Evolutionary conservation across 2,797 vertebrate species (phyloP).

Genomic region (Sandelia bainsii): DNA sequence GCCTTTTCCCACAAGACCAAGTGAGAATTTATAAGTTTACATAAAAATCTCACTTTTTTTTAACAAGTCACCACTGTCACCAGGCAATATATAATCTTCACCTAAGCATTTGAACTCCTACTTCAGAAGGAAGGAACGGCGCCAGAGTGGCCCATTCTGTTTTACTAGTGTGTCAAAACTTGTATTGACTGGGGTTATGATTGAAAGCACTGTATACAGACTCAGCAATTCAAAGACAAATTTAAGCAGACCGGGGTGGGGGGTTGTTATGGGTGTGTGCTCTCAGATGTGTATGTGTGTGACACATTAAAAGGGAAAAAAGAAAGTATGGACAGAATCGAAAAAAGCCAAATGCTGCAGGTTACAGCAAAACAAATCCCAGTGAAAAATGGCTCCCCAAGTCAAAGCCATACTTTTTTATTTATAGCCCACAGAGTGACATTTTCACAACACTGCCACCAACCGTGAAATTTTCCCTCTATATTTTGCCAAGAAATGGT

Average conservation of each 20-base stretch:
- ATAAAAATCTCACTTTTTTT: slow-evolving; percentile 58
- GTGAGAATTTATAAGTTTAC: slow-evolving; percentile 68
- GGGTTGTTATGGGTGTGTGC: slow-evolving; percentile 16
- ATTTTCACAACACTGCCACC: slow-evolving; percentile 65
- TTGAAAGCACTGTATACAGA: slow-evolving; percentile 49
- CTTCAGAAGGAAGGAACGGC: slow-evolving; percentile 56
- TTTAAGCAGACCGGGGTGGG: slow-evolving; percentile 24
- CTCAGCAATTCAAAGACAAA: slow-evolving; percentile 49
- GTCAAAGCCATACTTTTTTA: slow-evolving; percentile 54
- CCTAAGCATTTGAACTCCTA: slow-evolving; percentile 67
- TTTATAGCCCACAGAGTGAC: slow-evolving; percentile 66
- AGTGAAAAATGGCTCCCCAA: slow-evolving; percentile 46
- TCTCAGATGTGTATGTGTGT: neutral
- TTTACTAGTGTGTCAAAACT: slow-evolving; percentile 75
- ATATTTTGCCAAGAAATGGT: slow-evolving; percentile 57
- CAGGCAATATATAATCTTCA: slow-evolving; percentile 58
- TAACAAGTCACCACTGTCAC: slow-evolving; percentile 53
- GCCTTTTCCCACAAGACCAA: slow-evolving; percentile 42
- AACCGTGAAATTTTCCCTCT: slow-evolving; percentile 49
- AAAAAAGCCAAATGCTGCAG: slow-evolving; percentile 10
- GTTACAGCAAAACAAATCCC: slow-evolving; percentile 38
- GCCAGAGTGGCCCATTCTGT: slow-evolving; percentile 55
- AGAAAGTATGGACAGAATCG: slow-evolving; percentile 3
- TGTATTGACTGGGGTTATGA: slow-evolving; percentile 66
- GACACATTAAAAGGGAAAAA: slow-evolving; percentile 1